Evolutionary conservation across 2,797 vertebrate species (phyloP), one percentile per base, ranked within the genome.

Genomic region (Neopelma chrysocephalum): DNA sequence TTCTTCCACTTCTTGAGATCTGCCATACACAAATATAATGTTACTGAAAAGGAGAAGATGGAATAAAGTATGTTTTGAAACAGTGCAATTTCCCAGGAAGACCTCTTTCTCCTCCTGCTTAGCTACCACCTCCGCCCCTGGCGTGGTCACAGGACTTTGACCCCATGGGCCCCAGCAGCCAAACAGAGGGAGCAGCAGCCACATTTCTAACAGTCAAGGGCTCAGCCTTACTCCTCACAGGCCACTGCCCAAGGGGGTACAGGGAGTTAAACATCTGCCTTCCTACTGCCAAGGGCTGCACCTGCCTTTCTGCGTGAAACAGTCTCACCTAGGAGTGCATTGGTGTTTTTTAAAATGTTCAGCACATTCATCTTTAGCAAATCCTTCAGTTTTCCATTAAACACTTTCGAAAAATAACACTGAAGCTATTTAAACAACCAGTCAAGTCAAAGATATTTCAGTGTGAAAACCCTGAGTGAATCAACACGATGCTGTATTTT

Each of bases 1-100:
- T 99, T 58, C 98, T 98, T 34, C 99, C 99, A 77, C 98, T 99
- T 97, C 98, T 98, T 86, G 99, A 99, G 95, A 99, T 98, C 99
- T 99, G 91, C 65, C 71, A 1, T 8, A 16, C 87, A 91, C 51
- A 95, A 88, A 94, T 2, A 87, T 2, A 95, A 87, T 3, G 61
- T 22, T 53, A 87, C 61, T 22, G 82, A n/a, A 79, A 69, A 23
- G 29, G 15, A 58, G 23, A 58, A 21, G 36, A 60, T 2, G 21
- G 32, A 43, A 29, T 19, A 56, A 85, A 47, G 29, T 0, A 7
- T 4, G 18, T 20, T 85, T 68, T 43, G 20, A 75, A 81, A 31
- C 11, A 15, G 43, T 4, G 9, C 48, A 7, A 3, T 51, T 29
- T 87, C 65, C 40, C 66, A 72, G 45, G 38, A 82, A 43, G 57